Evolutionary conservation across 2,888 invertebrate species (phyloP).

Genomic region (Muschampia staudingeri): DNA sequence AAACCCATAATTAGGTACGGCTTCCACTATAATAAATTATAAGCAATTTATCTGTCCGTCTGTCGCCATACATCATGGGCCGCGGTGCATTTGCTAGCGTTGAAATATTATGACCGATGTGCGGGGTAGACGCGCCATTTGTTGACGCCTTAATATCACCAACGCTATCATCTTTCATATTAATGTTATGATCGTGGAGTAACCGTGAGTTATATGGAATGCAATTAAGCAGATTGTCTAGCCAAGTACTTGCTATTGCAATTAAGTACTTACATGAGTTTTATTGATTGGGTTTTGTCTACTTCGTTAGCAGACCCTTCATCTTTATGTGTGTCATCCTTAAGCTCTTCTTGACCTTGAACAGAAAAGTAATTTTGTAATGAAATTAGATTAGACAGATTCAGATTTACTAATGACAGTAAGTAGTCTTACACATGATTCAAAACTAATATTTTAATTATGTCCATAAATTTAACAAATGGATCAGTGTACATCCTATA

Average conservation of each 20-base stretch:
- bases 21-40: constrained; percentile 89
- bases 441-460: too few relatives aligned
- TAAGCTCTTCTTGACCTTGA: not conserved
- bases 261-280: constrained; percentile 13
- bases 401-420: too few relatives aligned
- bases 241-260: constrained; percentile 17
- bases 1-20: too few relatives aligned
- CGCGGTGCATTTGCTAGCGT: constrained; percentile 81
- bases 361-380: too few relatives aligned
- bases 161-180: constrained; percentile 63
- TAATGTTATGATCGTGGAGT: constrained; percentile 55
- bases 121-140: constrained; percentile 74
- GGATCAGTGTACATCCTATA: too few relatives aligned
- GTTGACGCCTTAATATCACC: constrained; percentile 73
- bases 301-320: not conserved
- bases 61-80: constrained; percentile 88
- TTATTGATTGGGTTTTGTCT: not conserved
- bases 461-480: too few relatives aligned
- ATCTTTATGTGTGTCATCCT: constrained; percentile 1
- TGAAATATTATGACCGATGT: constrained; percentile 87
- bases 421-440: too few relatives aligned
- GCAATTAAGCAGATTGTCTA: constrained; percentile 45
- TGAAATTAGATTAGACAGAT: too few relatives aligned
- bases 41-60: constrained; percentile 90
- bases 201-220: constrained; percentile 56